Percentiles rank a stretch among this genome's conserved stretches.
These are phyloP conservation scores for Diarsia rubi DNA, from an alignment of 2,888 invertebrate species.

Conservation along the genomic window DNA sequence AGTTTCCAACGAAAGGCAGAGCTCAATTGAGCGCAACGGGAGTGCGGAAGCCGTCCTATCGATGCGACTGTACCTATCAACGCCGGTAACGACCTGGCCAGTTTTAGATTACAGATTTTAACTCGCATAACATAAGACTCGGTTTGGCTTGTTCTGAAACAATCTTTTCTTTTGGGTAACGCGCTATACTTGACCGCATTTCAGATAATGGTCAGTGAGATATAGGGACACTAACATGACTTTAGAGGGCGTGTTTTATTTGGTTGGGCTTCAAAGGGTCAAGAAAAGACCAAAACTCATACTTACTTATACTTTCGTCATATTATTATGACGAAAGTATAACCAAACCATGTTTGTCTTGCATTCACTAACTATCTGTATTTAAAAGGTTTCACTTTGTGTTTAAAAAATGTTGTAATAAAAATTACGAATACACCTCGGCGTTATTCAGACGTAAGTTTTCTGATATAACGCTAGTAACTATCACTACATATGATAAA, in stretches of 20 bases:
- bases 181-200: constrained; percentile 49
- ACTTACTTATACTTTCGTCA: too few relatives aligned
- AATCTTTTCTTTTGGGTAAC: constrained; percentile 37
- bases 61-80: constrained; percentile 63
- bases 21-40: constrained; percentile 66
- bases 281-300: neutral
- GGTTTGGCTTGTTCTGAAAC: constrained; percentile 17
- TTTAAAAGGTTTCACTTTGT: neutral
- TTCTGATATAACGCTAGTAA: too few relatives aligned
- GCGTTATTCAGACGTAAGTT: neutral
- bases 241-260: constrained; percentile 39
- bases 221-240: constrained; percentile 34
- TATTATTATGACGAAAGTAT: neutral
- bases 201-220: constrained; percentile 43
- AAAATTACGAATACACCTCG: neutral
- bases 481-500: too few relatives aligned
- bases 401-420: neutral
- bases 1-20: constrained; percentile 60
- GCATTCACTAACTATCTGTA: neutral
- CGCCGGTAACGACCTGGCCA: constrained; percentile 45
- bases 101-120: constrained; percentile 36
- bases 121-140: constrained; percentile 9
- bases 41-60: constrained; percentile 49
- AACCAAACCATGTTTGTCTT: neutral
- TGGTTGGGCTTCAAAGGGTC: constrained; percentile 5